Evolutionary conservation across 2,888 invertebrate genomes (phyloP).

Genomic region (Argyresthia albistria): DNA sequence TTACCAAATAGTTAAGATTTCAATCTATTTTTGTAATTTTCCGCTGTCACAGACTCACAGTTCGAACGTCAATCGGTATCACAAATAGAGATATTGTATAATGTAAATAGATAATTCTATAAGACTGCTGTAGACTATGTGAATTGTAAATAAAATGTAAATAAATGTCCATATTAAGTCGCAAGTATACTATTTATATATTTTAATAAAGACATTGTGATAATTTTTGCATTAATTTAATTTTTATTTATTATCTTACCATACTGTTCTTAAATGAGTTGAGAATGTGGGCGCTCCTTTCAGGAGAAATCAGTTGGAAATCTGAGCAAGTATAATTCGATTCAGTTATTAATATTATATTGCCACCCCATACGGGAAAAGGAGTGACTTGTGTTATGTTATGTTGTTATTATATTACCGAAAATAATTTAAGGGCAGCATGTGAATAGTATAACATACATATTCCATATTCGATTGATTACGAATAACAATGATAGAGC

Average conservation of each 20-base stretch:
- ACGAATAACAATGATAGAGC: no score
- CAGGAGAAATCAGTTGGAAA: no score
- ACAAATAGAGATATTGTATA: conserved; percentile 28
- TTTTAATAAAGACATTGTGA: conserved; percentile 73
- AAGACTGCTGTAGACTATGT: conserved; percentile 68
- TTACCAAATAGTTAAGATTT: conserved; percentile 64
- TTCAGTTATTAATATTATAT: no score
- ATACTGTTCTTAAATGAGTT: no score
- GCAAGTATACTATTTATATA: conserved; percentile 72
- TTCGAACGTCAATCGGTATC: conserved; percentile 51
- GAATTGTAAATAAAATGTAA: conserved; percentile 67
- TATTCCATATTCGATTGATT: no score
- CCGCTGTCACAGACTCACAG: conserved; percentile 56
- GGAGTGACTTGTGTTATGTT: no score
- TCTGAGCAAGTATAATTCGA: no score
- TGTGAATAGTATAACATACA: no score
- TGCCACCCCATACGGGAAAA: no score
- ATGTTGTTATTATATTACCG: no score
- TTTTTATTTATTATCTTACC: conserved; percentile 13
- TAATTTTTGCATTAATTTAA: conserved; percentile 59
- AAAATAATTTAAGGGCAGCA: no score
- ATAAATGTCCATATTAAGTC: conserved; percentile 68
- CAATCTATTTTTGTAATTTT: conserved; percentile 68
- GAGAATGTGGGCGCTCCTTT: no score
- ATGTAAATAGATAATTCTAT: conserved; percentile 67